Conservation (phyloP, 2,888 invertebrate species). For the Phaedon cochleariae region DNA sequence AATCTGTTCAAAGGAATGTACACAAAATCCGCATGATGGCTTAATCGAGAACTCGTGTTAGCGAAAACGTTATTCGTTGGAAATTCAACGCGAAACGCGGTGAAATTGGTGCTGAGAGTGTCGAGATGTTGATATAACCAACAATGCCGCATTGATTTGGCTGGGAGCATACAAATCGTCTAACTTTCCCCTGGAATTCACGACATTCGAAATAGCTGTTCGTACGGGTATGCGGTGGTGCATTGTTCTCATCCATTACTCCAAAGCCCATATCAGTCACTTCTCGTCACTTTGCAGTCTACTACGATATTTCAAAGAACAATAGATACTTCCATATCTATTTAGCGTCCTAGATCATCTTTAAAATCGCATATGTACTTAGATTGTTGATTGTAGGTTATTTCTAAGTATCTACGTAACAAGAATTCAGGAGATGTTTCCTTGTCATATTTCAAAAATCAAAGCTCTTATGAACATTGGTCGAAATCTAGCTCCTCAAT, state of each 20-base stretch:
- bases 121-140: conserved; percentile 1
- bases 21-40: neutral
- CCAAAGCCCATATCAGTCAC: neutral
- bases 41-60: neutral
- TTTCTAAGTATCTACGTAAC: too few relatives aligned
- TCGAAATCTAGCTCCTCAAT: too few relatives aligned
- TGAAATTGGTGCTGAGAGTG: neutral
- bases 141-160: neutral
- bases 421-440: too few relatives aligned
- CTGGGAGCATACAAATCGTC: conserved; percentile 8
- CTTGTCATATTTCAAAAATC: too few relatives aligned
- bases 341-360: too few relatives aligned
- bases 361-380: too few relatives aligned
- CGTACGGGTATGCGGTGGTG: neutral
- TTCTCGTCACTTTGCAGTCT: neutral
- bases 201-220: neutral
- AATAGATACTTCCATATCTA: neutral
- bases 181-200: neutral
- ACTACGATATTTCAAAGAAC: neutral
- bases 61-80: neutral
- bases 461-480: too few relatives aligned
- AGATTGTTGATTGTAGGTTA: too few relatives aligned
- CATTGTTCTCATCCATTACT: conserved; percentile 5
- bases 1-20: neutral
- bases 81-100: neutral